These are phyloP conservation scores for Xestia ashworthii DNA, from an alignment of 2,888 invertebrate genomes.

Conservation along the genomic window DNA sequence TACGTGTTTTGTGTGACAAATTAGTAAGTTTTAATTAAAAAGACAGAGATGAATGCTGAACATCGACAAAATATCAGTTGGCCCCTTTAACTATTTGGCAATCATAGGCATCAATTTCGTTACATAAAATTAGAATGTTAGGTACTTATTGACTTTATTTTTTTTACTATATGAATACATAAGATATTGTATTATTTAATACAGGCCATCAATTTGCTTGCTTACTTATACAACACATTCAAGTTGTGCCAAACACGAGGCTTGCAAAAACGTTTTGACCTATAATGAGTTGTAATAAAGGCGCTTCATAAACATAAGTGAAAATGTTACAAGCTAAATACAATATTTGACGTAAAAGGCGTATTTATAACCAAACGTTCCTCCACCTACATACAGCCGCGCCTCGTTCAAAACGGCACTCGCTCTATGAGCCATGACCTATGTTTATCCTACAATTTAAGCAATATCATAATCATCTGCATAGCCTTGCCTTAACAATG, in stretches of 20 bases:
- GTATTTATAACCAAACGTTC: slow-evolving; percentile 43
- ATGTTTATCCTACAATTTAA: slow-evolving; percentile 37
- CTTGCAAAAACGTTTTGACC: slow-evolving; percentile 25
- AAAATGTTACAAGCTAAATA: slow-evolving; percentile 33
- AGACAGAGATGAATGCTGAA: slow-evolving; percentile 26
- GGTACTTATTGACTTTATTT: background rate
- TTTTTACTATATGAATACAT: background rate
- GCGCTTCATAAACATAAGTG: slow-evolving; percentile 34
- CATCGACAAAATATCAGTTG: slow-evolving; percentile 20
- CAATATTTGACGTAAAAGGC: slow-evolving; percentile 36
- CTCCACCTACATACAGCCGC: slow-evolving; percentile 45
- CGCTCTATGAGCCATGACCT: slow-evolving; percentile 55
- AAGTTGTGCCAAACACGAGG: slow-evolving; percentile 7
- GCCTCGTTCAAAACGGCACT: slow-evolving; percentile 50
- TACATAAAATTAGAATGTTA: background rate
- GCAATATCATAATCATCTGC: slow-evolving; percentile 29
- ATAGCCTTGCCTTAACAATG: background rate
- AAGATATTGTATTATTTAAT: background rate
- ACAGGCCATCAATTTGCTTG: background rate
- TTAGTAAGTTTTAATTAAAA: slow-evolving; percentile 18
- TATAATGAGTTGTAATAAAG: slow-evolving; percentile 36
- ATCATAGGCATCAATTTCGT: slow-evolving; percentile 6
- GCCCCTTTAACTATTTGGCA: slow-evolving; percentile 15
- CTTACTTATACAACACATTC: background rate
- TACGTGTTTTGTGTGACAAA: slow-evolving; percentile 31